A percentile compares a stretch with the other conserved stretches of the same genome.
These are phyloP conservation scores for Tipula helvola DNA, from an alignment of 2,888 invertebrate genomes.

Conservation along the genomic window DNA sequence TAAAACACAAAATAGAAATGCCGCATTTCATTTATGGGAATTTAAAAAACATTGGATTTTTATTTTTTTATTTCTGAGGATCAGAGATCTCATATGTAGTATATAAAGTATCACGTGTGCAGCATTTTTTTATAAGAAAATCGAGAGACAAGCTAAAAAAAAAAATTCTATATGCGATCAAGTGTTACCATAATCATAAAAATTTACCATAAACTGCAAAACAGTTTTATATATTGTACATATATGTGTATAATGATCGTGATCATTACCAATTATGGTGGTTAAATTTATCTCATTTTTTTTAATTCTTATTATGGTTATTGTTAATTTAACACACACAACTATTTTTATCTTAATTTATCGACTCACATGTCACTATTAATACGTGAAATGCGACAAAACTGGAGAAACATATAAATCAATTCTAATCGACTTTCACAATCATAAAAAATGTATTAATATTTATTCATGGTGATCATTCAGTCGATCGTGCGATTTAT, in stretches of 20 bases:
- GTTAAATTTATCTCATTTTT: not conserved
- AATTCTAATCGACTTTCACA: slow-evolving; percentile 4
- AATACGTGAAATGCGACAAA: not conserved
- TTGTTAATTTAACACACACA: not conserved
- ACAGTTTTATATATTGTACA: not conserved
- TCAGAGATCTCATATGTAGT: not conserved
- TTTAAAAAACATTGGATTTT: not conserved
- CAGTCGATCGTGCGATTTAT: not conserved
- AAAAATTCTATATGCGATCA: not conserved
- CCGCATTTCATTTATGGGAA: not conserved
- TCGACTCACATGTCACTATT: not conserved
- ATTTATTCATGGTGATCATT: not conserved
- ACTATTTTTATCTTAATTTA: not conserved
- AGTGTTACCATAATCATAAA: slow-evolving; percentile 4
- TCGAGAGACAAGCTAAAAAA: not conserved
- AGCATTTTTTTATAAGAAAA: not conserved
- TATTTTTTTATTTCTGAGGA: not conserved
- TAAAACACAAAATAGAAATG: not conserved
- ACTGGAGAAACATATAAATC: not conserved
- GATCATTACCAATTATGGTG: slow-evolving; percentile 4
- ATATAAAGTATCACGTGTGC: not conserved
- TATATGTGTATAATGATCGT: not conserved
- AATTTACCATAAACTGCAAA: not conserved
- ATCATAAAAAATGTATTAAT: not conserved
- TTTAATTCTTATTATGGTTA: not conserved